Evolutionary conservation across 2,888 invertebrate species (phyloP), one percentile per base, ranked within the genome.

Genomic region (Microchrysa polita): DNA sequence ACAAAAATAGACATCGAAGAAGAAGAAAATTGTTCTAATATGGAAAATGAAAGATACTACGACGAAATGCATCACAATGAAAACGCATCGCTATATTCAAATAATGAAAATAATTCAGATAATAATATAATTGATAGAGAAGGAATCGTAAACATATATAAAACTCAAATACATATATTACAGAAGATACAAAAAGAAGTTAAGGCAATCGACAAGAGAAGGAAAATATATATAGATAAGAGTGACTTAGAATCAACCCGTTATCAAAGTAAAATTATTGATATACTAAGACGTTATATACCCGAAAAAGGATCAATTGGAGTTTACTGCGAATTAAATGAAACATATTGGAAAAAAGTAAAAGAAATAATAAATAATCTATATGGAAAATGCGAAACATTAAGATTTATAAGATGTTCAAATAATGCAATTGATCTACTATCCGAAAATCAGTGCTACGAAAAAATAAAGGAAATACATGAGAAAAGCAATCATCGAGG

Each of bases 401-500:
- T 55, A 55, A 55, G 18, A 55, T 55, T 55, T 20, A 18, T 55
- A 2, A 55, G 18, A 20, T 55, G 55, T 16, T 18, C 55, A 55
- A 55, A 16, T 5, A 4, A 16, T 10, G 55, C 55, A 20, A 55
- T 5, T 7, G 55, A 55, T 16, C 4, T 55, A 55, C 22, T 16
- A 55, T 7, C 14, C 5, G 22, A 55, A 55, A 20, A 55, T 16
- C 18, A 55, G 18, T 55, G 55, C 22, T 16, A 7, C 10, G 4
- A 55, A 2, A 55, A 55, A 55, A 55, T 55, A 2, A 55, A 55
- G 18, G 40, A 61, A 61, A 61, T 61, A 40, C 61, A 61, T 16
- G 61, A 61, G 18, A 61, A 34, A 40, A 10, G 61, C 1, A 61
- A 61, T 40, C 61, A 61, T 61, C 12, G 61, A 34, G 61, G 61